phyloP scores from a whole-genome alignment of 2,797 vertebrate species.

The Petrocephalus schoutedeni region DNA sequence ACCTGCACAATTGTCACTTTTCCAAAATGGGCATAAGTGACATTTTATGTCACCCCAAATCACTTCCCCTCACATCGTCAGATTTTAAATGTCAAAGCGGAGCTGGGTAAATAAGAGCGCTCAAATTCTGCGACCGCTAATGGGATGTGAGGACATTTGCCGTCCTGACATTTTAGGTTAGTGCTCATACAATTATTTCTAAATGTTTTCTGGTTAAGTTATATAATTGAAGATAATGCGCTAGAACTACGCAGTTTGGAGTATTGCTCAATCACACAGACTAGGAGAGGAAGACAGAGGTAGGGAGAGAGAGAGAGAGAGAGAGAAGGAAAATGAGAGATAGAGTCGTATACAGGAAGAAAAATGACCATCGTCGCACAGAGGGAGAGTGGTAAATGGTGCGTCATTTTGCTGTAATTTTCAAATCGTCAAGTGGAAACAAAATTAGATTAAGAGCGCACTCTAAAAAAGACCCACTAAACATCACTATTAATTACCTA shows the following conservation, averaged over 20 bases:
- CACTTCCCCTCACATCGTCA: slow-evolving; percentile 34
- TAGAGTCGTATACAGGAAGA: slow-evolving; percentile 58
- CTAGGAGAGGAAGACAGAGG: slow-evolving; percentile 22
- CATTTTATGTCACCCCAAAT: slow-evolving; percentile 41
- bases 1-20: slow-evolving; percentile 44
- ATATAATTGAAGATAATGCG: slow-evolving; percentile 57
- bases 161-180: slow-evolving; percentile 67
- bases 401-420: slow-evolving; percentile 72
- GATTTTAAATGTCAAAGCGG: slow-evolving; percentile 59
- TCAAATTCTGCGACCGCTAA: slow-evolving; percentile 60
- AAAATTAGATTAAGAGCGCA: slow-evolving; percentile 76
- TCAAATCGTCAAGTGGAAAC: slow-evolving; percentile 73
- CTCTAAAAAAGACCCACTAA: slow-evolving; percentile 70
- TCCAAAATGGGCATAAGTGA: slow-evolving; percentile 47
- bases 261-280: slow-evolving; percentile 43
- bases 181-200: slow-evolving; percentile 46
- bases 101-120: slow-evolving; percentile 54
- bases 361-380: slow-evolving; percentile 64
- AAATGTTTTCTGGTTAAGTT: slow-evolving; percentile 56
- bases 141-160: slow-evolving; percentile 60
- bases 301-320: slow-evolving; percentile 42
- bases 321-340: slow-evolving; percentile 19
- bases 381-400: slow-evolving; percentile 70
- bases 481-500: slow-evolving; percentile 73
- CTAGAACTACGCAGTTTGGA: slow-evolving; percentile 43